Evolutionary conservation across 1,140 invertebrate species (phyloP).

Genomic region (Drosophila pachea): DNA sequence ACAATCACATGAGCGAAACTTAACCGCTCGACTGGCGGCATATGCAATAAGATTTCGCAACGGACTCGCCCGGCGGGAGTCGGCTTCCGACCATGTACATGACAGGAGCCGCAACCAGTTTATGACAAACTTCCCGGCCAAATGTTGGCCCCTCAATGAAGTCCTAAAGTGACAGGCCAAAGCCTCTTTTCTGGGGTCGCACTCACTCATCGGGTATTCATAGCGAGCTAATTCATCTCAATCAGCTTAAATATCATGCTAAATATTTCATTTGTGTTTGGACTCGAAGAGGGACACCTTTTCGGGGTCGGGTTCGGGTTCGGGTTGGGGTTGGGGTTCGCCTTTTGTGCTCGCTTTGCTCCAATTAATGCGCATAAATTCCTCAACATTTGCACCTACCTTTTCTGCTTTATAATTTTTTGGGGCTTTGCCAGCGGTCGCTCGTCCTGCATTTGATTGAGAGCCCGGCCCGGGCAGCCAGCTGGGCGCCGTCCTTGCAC

Average conservation of each 20-base stretch:
- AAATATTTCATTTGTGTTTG: constrained; percentile 67
- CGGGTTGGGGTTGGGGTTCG: background rate
- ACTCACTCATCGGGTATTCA: constrained; percentile 43
- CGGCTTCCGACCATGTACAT: background rate
- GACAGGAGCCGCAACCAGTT: background rate
- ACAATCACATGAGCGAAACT: constrained; percentile 19
- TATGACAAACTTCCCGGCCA: constrained; percentile 22
- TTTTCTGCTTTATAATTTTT: constrained; percentile 28
- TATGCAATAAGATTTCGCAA: constrained; percentile 47
- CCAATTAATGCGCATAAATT: constrained; percentile 75
- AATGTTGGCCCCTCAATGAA: constrained; percentile 51
- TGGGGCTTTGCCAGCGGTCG: constrained; percentile 11
- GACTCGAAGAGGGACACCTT: background rate
- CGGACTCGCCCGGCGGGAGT: background rate
- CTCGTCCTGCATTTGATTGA: constrained; percentile 48
- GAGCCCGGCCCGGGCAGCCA: constrained; percentile 22
- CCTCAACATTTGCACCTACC: constrained; percentile 55
- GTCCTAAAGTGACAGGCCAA: background rate
- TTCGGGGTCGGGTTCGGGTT: background rate
- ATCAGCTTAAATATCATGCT: constrained; percentile 72
- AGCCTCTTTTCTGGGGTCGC: background rate
- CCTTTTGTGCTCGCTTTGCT: constrained; percentile 21
- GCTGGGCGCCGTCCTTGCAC: constrained; percentile 15
- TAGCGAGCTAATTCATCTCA: constrained; percentile 71
- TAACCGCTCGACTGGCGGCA: constrained; percentile 29